Conservation (phyloP, 2,888 invertebrate genomes). For the Lasioglossum oenotherae region DNA sequence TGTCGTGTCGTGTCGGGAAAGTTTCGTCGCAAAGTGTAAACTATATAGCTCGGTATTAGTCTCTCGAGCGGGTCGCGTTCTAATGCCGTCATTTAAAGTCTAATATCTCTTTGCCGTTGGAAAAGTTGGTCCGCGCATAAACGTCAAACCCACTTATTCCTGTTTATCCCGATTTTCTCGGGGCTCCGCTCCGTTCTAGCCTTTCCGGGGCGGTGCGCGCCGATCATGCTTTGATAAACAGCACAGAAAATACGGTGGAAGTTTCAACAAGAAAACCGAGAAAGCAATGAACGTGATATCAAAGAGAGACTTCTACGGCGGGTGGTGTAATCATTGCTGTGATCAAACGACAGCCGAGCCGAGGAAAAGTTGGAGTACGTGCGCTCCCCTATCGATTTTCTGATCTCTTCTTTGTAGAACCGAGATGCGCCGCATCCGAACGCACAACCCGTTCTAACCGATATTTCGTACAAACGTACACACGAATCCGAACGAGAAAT, state of each 20-base stretch:
- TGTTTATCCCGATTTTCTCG: slow-evolving; percentile 43
- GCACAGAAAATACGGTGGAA: slow-evolving; percentile 24
- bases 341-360: slow-evolving; percentile 33
- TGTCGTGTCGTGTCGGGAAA: slow-evolving; percentile 15
- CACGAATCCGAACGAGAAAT: background rate
- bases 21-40: slow-evolving; percentile 40
- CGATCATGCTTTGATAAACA: slow-evolving; percentile 45
- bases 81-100: slow-evolving; percentile 73
- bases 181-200: slow-evolving; percentile 23
- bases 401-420: slow-evolving; percentile 11
- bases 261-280: slow-evolving; percentile 22
- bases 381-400: slow-evolving; percentile 25
- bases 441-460: background rate
- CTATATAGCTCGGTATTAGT: slow-evolving; percentile 52
- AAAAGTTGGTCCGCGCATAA: slow-evolving; percentile 69
- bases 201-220: background rate
- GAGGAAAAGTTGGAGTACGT: slow-evolving; percentile 9
- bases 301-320: slow-evolving; percentile 19
- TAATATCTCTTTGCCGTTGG: slow-evolving; percentile 62
- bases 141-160: slow-evolving; percentile 62
- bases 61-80: slow-evolving; percentile 66
- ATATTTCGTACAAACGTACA: background rate
- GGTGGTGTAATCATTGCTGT: slow-evolving; percentile 28
- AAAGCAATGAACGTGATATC: slow-evolving; percentile 38
- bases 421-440: background rate